Evolutionary conservation across 1,140 invertebrate genomes (phyloP).

Genomic region (Mamestra configurata): DNA sequence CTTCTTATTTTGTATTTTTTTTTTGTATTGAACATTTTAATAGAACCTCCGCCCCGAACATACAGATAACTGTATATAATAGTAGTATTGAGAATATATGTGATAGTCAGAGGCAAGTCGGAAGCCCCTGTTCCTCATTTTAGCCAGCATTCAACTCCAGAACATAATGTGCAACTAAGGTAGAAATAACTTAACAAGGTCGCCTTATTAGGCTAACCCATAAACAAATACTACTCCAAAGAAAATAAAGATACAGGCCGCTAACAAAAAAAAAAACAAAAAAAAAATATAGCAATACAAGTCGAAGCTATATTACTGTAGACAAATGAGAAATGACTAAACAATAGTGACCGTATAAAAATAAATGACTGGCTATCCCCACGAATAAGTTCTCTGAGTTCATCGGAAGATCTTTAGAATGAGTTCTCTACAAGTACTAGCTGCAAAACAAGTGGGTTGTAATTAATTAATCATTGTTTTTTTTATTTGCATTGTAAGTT

Average conservation of each 20-base stretch:
- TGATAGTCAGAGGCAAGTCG: no score
- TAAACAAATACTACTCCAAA: not conserved
- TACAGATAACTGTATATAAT: no score
- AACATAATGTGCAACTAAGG: no score
- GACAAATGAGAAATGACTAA: constrained; percentile 80
- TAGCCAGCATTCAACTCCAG: no score
- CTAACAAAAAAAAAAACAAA: not conserved
- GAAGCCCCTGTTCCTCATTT: no score
- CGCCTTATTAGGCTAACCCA: no score
- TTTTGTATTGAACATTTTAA: no score
- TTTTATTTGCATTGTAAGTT: not conserved
- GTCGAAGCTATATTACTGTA: constrained; percentile 42
- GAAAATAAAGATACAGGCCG: not conserved
- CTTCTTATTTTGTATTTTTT: no score
- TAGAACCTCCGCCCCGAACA: no score
- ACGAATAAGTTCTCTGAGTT: constrained; percentile 81
- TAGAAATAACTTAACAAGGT: no score
- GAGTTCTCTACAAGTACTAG: constrained; percentile 71
- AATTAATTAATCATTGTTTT: not conserved
- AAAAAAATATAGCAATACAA: not conserved
- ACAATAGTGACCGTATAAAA: constrained; percentile 83
- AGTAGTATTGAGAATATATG: no score
- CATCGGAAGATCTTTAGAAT: constrained; percentile 84
- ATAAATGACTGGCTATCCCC: constrained; percentile 77
- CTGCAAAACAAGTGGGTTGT: constrained; percentile 56